A percentile compares a stretch with the other conserved stretches of the same genome.
Conservation (phyloP, 1,140 invertebrate genomes). For the Octopus sinensis region DNA sequence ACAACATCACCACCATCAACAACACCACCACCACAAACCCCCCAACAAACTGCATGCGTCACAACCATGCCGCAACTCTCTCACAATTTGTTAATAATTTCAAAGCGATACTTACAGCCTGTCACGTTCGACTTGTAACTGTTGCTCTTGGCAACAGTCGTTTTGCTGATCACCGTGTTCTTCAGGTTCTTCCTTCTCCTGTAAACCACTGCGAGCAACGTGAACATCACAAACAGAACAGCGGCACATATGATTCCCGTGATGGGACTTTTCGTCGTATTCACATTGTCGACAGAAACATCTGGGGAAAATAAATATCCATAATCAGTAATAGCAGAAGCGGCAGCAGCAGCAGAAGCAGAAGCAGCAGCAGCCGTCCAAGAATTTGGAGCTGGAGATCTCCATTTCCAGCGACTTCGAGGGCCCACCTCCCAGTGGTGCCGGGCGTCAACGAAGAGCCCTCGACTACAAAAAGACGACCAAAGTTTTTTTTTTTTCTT, state of each 20-base stretch:
- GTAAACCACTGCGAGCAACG: conserved; percentile 45
- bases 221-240: conserved; percentile 31
- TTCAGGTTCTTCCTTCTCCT: conserved; percentile 49
- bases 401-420: neutral
- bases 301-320: neutral
- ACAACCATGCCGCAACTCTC: neutral
- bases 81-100: too few species aligned
- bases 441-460: too few species aligned
- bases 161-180: conserved; percentile 48
- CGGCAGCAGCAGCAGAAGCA: neutral
- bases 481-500: too few species aligned
- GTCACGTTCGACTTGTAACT: conserved; percentile 53
- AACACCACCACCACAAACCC: neutral
- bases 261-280: conserved; percentile 36
- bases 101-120: conserved; percentile 27
- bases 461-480: too few species aligned
- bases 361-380: neutral
- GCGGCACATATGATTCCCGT: conserved; percentile 34
- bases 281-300: neutral
- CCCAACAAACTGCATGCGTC: neutral
- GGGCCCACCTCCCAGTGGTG: too few species aligned
- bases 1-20: neutral
- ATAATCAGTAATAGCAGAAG: neutral
- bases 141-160: conserved; percentile 52
- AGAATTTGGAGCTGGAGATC: neutral